Conservation (phyloP, 2,888 invertebrate genomes). For the Penaeus monodon region DNA sequence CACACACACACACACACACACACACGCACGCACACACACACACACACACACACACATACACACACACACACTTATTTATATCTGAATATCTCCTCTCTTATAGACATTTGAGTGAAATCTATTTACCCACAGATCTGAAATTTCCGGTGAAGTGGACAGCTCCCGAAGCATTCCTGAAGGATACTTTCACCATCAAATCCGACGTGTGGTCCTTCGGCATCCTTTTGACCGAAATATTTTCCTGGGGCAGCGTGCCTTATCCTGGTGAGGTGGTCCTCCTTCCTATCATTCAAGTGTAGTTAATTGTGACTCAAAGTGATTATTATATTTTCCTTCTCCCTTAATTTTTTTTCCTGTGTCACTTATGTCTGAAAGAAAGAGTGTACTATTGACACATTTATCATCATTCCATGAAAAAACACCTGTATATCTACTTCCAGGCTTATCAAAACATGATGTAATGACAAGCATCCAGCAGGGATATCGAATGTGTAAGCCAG, state of each 20-base stretch:
- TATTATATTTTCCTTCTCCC: background rate
- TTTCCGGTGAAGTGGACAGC: slow-evolving; percentile 99
- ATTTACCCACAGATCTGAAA: slow-evolving; percentile 77
- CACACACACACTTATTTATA: no score
- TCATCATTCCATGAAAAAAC: no score
- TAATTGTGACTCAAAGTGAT: background rate
- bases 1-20: no score
- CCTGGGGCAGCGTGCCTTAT: slow-evolving; percentile 96
- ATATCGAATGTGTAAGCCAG: slow-evolving; percentile 97
- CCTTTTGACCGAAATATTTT: slow-evolving; percentile 92
- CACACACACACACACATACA: background rate
- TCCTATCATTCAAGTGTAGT: background rate
- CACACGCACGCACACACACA: no score
- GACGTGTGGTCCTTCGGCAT: slow-evolving; percentile 99
- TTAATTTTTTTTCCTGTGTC: background rate
- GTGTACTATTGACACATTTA: no score
- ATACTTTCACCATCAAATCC: slow-evolving; percentile 96
- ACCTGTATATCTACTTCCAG: slow-evolving; percentile 68
- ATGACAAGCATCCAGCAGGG: slow-evolving; percentile 96
- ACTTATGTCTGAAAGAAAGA: no score
- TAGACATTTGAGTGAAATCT: no score
- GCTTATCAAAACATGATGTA: slow-evolving; percentile 95
- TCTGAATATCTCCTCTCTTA: no score
- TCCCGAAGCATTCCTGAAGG: slow-evolving; percentile 94
- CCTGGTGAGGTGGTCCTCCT: slow-evolving; percentile 77